Conservation (phyloP, 2,888 invertebrate genomes). For the Eristalinus sepulchralis region DNA sequence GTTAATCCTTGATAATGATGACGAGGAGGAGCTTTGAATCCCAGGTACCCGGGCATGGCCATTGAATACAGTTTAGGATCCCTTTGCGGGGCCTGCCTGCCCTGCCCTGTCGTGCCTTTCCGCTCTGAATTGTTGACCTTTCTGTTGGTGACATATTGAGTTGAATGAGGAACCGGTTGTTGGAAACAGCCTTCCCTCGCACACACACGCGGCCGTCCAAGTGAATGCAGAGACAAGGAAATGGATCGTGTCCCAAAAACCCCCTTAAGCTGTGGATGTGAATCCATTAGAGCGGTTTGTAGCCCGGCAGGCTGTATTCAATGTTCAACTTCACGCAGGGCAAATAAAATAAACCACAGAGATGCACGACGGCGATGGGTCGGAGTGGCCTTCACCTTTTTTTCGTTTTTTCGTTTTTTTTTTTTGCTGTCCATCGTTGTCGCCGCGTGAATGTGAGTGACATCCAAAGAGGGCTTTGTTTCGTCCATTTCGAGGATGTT, state of each 20-base stretch:
- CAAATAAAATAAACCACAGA: conserved; percentile 50
- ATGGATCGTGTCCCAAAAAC: conserved; percentile 31
- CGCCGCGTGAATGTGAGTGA: conserved; percentile 33
- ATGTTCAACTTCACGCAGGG: conserved; percentile 48
- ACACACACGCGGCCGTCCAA: neutral
- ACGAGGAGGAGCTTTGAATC: conserved; percentile 9
- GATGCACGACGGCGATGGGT: conserved; percentile 6
- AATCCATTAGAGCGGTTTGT: conserved; percentile 26
- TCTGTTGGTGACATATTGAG: conserved; percentile 41
- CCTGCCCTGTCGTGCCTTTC: conserved; percentile 9
- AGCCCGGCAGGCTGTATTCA: conserved; percentile 33
- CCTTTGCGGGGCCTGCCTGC: conserved; percentile 13
- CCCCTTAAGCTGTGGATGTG: conserved; percentile 15
- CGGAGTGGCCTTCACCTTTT: conserved; percentile 55
- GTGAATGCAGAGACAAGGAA: neutral
- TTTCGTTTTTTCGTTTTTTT: conserved; percentile 26
- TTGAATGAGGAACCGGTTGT: conserved; percentile 3
- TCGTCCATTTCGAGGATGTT: neutral
- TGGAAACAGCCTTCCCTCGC: neutral
- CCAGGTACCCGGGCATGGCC: conserved; percentile 6
- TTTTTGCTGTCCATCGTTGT: conserved; percentile 8
- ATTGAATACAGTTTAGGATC: conserved; percentile 43
- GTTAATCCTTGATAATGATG: conserved; percentile 51
- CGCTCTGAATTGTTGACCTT: conserved; percentile 50
- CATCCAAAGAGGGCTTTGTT: conserved; percentile 1